These are phyloP conservation scores for Neodiprion virginianus DNA, from an alignment of 1,140 invertebrate genomes.

Conservation along the genomic window DNA sequence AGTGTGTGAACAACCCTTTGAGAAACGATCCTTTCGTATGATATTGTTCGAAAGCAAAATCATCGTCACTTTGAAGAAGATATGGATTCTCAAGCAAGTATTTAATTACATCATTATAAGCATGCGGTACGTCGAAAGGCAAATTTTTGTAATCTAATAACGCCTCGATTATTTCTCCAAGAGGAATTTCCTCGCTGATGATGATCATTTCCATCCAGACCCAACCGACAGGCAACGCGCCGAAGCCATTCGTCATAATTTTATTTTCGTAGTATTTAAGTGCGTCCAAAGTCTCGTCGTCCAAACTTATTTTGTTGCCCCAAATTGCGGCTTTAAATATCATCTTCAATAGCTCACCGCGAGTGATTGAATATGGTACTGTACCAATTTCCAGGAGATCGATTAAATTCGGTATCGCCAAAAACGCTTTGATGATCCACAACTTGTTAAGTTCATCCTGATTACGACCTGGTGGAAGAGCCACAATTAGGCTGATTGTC, in stretches of 20 bases:
- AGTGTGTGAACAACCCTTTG: constrained; percentile 17
- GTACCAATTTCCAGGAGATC: constrained; percentile 20
- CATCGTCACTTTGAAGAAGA: constrained; percentile 26
- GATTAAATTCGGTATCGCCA: constrained; percentile 21
- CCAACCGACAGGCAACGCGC: constrained; percentile 26
- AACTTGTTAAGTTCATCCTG: constrained; percentile 13
- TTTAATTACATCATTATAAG: constrained; percentile 34
- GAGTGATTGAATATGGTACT: constrained; percentile 20
- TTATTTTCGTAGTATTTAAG: constrained; percentile 29
- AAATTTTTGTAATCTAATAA: constrained; percentile 30
- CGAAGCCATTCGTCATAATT: constrained; percentile 12
- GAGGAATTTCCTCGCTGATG: constrained; percentile 18
- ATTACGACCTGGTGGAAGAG: constrained; percentile 17
- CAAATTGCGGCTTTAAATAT: constrained; percentile 18
- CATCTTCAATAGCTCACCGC: constrained; percentile 22
- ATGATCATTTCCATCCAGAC: constrained; percentile 26
- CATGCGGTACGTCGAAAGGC: constrained; percentile 25
- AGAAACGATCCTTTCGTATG: constrained; percentile 30
- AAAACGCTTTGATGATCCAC: constrained; percentile 20
- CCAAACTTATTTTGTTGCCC: neutral
- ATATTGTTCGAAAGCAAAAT: constrained; percentile 30
- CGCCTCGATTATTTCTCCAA: constrained; percentile 36
- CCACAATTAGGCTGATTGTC: constrained; percentile 23
- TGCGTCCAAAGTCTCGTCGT: constrained; percentile 14
- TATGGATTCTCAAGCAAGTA: constrained; percentile 28